Conservation (phyloP, 2,113 vertebrate species). For the Thinocorus orbignyianus region DNA sequence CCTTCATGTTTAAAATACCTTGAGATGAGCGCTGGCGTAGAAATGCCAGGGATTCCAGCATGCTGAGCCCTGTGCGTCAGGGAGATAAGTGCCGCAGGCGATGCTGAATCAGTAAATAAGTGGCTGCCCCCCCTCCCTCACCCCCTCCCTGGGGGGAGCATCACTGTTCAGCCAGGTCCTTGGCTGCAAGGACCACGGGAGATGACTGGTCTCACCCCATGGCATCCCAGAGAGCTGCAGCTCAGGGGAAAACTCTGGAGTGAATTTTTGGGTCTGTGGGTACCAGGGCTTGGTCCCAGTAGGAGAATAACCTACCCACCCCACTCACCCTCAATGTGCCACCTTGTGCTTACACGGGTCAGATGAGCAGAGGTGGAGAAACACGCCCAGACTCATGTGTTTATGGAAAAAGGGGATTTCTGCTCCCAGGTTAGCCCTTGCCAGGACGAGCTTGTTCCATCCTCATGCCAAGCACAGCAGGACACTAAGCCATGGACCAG, state of each 20-base stretch:
- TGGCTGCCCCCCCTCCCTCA: too few species aligned
- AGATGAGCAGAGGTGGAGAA: neutral
- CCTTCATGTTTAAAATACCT: neutral
- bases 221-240: rapidly evolving
- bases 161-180: rapidly evolving
- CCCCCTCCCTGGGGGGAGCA: neutral
- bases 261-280: neutral
- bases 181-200: neutral
- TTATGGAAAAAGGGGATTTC: neutral
- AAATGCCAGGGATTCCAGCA: neutral
- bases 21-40: neutral
- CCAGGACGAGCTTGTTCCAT: neutral
- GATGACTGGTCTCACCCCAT: neutral
- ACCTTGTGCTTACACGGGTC: rapidly evolving
- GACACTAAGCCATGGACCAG: rapidly evolving
- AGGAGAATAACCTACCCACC: neutral
- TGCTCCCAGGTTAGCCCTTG: neutral
- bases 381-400: rapidly evolving
- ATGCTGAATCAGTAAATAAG: neutral
- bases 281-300: neutral
- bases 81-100: neutral
- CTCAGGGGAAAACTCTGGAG: rapidly evolving
- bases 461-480: neutral
- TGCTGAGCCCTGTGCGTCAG: neutral
- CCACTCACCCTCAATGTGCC: too few species aligned